Evolutionary conservation across 64 coral and sea anemone genomes (phyloP).

Genomic region (Dendronephthya gigantea): DNA sequence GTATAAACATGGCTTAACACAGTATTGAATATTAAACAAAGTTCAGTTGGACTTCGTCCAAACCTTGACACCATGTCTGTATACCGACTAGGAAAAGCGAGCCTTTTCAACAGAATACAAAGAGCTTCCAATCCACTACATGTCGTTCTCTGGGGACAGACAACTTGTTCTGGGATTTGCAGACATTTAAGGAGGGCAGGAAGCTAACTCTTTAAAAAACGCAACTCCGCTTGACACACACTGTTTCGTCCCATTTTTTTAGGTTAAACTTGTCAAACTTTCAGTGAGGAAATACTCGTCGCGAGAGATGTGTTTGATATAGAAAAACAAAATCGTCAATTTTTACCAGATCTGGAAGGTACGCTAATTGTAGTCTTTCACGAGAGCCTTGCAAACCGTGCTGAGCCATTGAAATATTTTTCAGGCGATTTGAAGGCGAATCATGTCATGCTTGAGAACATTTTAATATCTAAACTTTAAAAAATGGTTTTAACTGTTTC

Average conservation of each 20-base stretch:
- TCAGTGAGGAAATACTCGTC: neutral
- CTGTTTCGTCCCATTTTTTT: neutral
- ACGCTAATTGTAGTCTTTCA: neutral
- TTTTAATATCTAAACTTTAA: neutral
- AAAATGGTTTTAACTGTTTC: neutral
- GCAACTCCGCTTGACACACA: neutral
- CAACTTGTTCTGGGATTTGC: constrained; percentile 22
- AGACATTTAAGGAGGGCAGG: neutral
- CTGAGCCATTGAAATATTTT: neutral
- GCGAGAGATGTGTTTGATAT: neutral
- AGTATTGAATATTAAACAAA: neutral
- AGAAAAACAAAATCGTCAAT: neutral
- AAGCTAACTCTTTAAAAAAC: neutral
- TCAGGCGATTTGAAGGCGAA: neutral
- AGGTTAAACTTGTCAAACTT: neutral
- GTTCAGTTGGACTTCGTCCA: constrained; percentile 29
- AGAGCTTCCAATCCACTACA: constrained; percentile 15
- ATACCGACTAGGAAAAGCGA: neutral
- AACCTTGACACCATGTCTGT: neutral
- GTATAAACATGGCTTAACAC: neutral
- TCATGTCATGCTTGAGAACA: neutral
- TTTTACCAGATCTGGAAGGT: neutral
- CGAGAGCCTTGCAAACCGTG: neutral
- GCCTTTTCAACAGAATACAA: constrained; percentile 28
- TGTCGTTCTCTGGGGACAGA: constrained; percentile 39